Evolutionary conservation across 2,888 invertebrate genomes (phyloP).

Genomic region (Caenorhabditis sp.): DNA sequence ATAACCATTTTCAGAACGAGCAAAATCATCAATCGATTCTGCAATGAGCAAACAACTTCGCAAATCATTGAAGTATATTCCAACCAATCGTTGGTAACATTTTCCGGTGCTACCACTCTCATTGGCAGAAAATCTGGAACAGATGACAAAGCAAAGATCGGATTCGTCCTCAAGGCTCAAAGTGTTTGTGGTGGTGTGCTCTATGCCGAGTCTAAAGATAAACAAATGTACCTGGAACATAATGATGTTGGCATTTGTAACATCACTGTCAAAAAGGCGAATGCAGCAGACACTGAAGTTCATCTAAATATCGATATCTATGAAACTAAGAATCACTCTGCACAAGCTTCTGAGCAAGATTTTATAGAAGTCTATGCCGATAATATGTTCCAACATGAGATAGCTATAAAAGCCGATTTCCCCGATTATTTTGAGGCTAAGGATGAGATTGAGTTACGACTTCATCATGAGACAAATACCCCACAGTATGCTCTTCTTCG

Average conservation of each 20-base stretch:
- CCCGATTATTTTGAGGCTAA: constrained; percentile 11
- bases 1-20: neutral
- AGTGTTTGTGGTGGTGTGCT: constrained; percentile 62
- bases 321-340: neutral
- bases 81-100: constrained; percentile 48
- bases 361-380: neutral
- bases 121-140: constrained; percentile 38
- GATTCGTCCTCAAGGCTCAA: constrained; percentile 53
- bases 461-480: constrained; percentile 20
- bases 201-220: constrained; percentile 40
- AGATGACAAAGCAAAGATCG: constrained; percentile 35
- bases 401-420: neutral
- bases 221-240: constrained; percentile 18
- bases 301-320: neutral
- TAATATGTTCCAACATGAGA: neutral
- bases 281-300: neutral
- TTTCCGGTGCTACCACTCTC: constrained; percentile 52
- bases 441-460: constrained; percentile 20
- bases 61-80: constrained; percentile 12
- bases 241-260: constrained; percentile 33
- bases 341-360: neutral
- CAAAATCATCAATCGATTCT: constrained; percentile 16
- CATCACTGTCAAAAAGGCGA: constrained; percentile 17
- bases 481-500: constrained; percentile 24
- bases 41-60: constrained; percentile 27